phyloP scores from a whole-genome alignment of 2,797 vertebrate species.

The Enteromius treurensis region DNA sequence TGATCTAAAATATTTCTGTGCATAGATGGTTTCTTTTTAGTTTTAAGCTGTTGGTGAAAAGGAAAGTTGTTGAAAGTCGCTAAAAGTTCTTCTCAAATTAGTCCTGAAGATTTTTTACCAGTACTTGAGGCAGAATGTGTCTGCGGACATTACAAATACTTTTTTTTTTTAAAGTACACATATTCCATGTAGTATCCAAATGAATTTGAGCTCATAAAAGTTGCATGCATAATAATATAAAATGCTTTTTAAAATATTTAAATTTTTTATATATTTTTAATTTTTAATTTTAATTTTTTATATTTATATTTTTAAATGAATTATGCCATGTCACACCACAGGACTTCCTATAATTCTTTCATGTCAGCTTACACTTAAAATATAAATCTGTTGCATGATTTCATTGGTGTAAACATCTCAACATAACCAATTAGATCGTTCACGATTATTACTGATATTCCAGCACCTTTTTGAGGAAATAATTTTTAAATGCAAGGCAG shows the following conservation, averaged over 20 bases:
- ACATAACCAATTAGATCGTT: not conserved
- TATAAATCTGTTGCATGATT: not conserved
- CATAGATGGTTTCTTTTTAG: not conserved
- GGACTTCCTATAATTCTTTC: not conserved
- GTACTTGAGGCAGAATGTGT: not conserved
- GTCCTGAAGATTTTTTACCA: not conserved
- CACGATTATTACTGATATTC: not conserved
- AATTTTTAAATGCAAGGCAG: constrained; percentile 46
- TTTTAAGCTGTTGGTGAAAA: not conserved
- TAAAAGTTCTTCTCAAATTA: not conserved
- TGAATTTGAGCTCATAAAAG: constrained; percentile 3
- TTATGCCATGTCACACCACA: not conserved
- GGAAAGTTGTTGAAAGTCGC: not conserved
- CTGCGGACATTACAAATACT: not conserved
- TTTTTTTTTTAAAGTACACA: not conserved
- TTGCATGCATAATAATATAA: not conserved
- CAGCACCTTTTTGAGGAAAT: not conserved
- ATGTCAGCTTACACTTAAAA: constrained; percentile 9
- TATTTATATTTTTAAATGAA: not conserved
- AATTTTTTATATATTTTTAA: no score
- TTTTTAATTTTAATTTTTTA: no score
- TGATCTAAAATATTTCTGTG: not conserved
- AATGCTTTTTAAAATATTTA: not conserved
- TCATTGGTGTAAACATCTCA: not conserved
- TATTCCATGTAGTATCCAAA: constrained; percentile 29